These are phyloP conservation scores for Gallinago undulata DNA, from an alignment of 2,113 vertebrate genomes.

Conservation along the genomic window DNA sequence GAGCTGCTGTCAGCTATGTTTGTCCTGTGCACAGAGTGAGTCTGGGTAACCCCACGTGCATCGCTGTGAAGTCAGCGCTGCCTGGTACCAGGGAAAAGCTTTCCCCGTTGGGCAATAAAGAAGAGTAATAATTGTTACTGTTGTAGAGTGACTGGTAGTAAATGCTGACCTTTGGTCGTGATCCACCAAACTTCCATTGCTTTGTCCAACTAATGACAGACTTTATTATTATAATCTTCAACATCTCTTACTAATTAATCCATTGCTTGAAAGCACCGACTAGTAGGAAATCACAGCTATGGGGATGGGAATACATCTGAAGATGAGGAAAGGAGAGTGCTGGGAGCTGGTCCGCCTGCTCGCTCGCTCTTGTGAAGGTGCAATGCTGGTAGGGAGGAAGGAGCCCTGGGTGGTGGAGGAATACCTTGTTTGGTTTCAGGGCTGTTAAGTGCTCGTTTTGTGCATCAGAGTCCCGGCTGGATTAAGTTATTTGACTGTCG, in stretches of 20 bases:
- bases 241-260: neutral
- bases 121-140: neutral
- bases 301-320: neutral
- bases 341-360: neutral
- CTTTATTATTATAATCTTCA: neutral
- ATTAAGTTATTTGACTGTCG: neutral
- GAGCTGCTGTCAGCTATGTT: neutral
- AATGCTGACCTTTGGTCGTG: neutral
- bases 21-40: neutral
- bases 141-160: neutral
- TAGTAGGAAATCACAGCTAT: neutral
- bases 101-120: neutral
- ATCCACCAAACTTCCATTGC: neutral
- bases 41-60: neutral
- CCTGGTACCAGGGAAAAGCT: neutral
- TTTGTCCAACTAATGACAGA: neutral
- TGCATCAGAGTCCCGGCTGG: neutral
- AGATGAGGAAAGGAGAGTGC: neutral
- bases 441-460: neutral
- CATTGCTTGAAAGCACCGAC: neutral
- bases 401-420: fast-evolving
- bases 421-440: neutral
- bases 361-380: neutral
- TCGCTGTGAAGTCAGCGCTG: neutral
- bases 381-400: neutral